Evolutionary conservation across 2,888 invertebrate species (phyloP).

Genomic region (Pedicia rivosa): DNA sequence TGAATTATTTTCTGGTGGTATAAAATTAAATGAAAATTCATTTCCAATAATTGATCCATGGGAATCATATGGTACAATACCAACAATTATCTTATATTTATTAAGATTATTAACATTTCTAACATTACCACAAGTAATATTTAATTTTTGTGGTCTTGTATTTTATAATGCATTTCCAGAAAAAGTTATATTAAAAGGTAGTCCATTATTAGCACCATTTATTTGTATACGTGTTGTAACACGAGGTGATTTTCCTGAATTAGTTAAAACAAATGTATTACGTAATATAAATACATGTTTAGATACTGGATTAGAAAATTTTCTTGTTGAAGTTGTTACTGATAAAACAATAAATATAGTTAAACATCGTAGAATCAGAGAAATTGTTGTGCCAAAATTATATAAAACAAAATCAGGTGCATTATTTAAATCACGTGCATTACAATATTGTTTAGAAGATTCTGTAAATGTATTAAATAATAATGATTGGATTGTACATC

Average conservation of each 20-base stretch:
- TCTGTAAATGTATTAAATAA: constrained; percentile 71
- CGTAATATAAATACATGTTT: constrained; percentile 76
- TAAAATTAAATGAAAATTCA: constrained; percentile 38
- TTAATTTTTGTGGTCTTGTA: constrained; percentile 64
- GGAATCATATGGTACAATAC: constrained; percentile 61
- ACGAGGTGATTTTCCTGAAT: constrained; percentile 80
- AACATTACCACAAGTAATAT: constrained; percentile 76
- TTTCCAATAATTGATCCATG: constrained; percentile 56
- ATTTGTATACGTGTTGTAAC: constrained; percentile 90
- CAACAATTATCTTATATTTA: constrained; percentile 57
- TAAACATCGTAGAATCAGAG: constrained; percentile 66
- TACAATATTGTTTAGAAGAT: constrained; percentile 90
- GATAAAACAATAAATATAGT: constrained; percentile 68
- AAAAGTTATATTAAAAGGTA: constrained; percentile 73
- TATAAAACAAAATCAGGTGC: constrained; percentile 86
- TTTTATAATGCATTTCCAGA: constrained; percentile 92
- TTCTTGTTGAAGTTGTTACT: constrained; percentile 89
- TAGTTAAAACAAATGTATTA: constrained; percentile 73
- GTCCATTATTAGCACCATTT: constrained; percentile 82
- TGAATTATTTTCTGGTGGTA: constrained; percentile 49
- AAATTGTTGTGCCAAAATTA: constrained; percentile 73
- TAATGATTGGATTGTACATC: constrained; percentile 91
- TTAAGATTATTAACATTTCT: constrained; percentile 67
- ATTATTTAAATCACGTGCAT: constrained; percentile 82
- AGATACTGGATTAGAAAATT: constrained; percentile 86